Percentiles rank a stretch among this genome's conserved stretches.
Evolutionary conservation across 2,888 invertebrate genomes (phyloP).

Genomic region (Rhimphoctona megacephalus): DNA sequence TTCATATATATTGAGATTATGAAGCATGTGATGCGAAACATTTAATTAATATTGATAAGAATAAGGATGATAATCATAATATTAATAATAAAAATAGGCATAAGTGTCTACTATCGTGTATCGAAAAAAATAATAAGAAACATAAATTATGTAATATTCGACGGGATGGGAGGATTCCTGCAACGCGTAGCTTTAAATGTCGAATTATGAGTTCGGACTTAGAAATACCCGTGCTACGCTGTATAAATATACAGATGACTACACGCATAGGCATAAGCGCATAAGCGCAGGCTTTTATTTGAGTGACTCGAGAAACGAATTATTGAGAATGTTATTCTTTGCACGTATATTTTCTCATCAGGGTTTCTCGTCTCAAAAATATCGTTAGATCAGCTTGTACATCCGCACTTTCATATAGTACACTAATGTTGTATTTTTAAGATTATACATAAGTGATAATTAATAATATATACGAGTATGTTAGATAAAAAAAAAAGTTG

Average conservation of each 20-base stretch:
- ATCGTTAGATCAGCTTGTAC: constrained; percentile 49
- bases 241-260: constrained; percentile 48
- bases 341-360: not conserved
- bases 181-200: constrained; percentile 57
- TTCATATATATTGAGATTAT: constrained; percentile 46
- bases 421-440: constrained; percentile 48
- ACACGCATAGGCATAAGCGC: not conserved
- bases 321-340: constrained; percentile 7
- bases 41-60: constrained; percentile 33
- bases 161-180: constrained; percentile 43
- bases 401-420: constrained; percentile 55
- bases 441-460: constrained; percentile 34
- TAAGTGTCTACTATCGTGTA: constrained; percentile 54
- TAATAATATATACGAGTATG: constrained; percentile 52
- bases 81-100: not conserved
- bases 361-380: constrained; percentile 19
- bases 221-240: constrained; percentile 40
- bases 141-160: constrained; percentile 33
- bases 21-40: constrained; percentile 66
- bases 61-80: constrained; percentile 1
- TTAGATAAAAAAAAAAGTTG: constrained; percentile 76
- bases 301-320: constrained; percentile 35
- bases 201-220: constrained; percentile 60
- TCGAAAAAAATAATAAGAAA: constrained; percentile 55
- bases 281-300: constrained; percentile 26